phyloP scores from a whole-genome alignment of 92 coral and sea anemone genomes.

The Palythoa heliodiscus region DNA sequence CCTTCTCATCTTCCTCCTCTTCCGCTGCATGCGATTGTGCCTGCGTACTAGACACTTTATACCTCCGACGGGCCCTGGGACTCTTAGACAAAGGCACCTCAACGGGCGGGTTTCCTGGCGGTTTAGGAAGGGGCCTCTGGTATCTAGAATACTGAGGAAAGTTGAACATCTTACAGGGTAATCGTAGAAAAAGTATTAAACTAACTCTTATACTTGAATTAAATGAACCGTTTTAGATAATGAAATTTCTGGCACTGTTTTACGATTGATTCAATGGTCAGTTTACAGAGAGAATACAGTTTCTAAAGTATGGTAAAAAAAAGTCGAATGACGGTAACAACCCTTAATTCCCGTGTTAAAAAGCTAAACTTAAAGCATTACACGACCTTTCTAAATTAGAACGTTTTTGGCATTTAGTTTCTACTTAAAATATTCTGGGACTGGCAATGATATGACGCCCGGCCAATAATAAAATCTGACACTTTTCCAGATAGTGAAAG shows the following conservation, averaged over 20 bases:
- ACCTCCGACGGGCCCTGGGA: slow-evolving; percentile 82
- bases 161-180: too few relatives aligned
- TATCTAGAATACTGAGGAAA: slow-evolving; percentile 22
- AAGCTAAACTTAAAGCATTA: too few relatives aligned
- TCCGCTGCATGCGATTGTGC: slow-evolving; percentile 62
- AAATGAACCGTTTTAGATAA: too few relatives aligned
- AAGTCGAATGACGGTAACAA: background rate
- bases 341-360: background rate
- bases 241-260: too few relatives aligned
- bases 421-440: background rate
- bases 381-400: background rate
- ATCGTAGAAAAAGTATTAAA: too few relatives aligned
- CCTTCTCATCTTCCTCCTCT: slow-evolving; percentile 59
- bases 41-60: slow-evolving; percentile 62
- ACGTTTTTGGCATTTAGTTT: background rate
- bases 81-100: slow-evolving; percentile 73
- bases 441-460: background rate
- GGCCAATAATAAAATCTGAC: background rate
- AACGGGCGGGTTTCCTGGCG: slow-evolving; percentile 55
- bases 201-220: too few relatives aligned
- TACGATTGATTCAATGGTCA: too few relatives aligned
- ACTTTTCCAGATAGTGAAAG: too few relatives aligned
- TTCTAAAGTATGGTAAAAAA: too few relatives aligned
- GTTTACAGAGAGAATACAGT: too few relatives aligned
- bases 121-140: slow-evolving; percentile 79